Percentiles rank a stretch among this genome's conserved stretches.
Evolutionary conservation across 2,888 invertebrate genomes (phyloP).

Genomic region (Rhingia rostrata): DNA sequence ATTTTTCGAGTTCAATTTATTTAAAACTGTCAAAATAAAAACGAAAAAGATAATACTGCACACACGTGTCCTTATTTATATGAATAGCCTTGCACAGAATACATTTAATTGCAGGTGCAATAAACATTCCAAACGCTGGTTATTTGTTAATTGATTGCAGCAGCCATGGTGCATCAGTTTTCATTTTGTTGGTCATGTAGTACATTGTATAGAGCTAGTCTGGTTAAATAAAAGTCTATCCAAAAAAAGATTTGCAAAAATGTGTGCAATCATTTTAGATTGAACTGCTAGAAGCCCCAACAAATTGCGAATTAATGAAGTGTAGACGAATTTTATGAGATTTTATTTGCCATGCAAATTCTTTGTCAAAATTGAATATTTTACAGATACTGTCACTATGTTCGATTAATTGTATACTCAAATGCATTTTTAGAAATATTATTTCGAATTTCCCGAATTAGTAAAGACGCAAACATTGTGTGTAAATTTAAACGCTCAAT

Average conservation of each 20-base stretch:
- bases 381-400: too few species aligned
- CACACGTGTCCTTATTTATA: conserved; percentile 16
- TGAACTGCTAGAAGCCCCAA: neutral
- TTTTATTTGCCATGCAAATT: neutral
- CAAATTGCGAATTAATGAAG: conserved; percentile 59
- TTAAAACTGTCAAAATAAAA: conserved; percentile 44
- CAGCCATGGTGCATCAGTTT: conserved; percentile 54
- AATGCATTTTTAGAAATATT: too few species aligned
- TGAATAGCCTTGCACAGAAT: conserved; percentile 43
- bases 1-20: conserved; percentile 42
- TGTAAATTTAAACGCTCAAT: too few species aligned
- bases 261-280: conserved; percentile 1
- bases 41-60: neutral
- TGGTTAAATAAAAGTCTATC: neutral
- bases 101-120: conserved; percentile 73
- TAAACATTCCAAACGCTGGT: conserved; percentile 64
- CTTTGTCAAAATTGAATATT: too few species aligned
- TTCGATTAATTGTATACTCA: too few species aligned
- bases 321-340: conserved; percentile 38
- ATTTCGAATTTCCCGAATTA: too few species aligned
- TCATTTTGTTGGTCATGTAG: conserved; percentile 39
- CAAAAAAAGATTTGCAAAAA: neutral
- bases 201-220: neutral
- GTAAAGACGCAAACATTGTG: too few species aligned
- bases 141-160: conserved; percentile 69